phyloP scores from a whole-genome alignment of 2,888 invertebrate genomes.

The Cephus rjabovi region DNA sequence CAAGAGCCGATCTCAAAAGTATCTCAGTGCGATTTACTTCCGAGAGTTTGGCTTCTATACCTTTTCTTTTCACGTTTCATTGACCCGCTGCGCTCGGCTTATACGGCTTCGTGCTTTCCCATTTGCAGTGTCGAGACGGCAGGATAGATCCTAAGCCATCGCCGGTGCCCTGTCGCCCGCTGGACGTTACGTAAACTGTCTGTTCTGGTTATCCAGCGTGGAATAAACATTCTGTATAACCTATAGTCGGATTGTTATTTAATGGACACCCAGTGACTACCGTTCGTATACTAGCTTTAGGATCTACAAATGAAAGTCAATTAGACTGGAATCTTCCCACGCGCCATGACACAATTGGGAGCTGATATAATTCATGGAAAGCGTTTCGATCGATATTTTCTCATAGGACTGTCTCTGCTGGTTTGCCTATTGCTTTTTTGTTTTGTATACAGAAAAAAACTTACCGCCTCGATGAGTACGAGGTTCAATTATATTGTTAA shows the following conservation, averaged over 20 bases:
- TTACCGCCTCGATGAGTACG: too few species aligned
- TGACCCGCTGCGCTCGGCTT: slow-evolving; percentile 35
- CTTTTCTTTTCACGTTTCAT: slow-evolving; percentile 36
- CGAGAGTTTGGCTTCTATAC: slow-evolving; percentile 30
- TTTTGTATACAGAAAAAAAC: neutral
- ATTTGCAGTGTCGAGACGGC: slow-evolving; percentile 1
- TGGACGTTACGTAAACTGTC: neutral
- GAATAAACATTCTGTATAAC: neutral
- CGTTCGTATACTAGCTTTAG: neutral
- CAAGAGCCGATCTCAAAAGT: slow-evolving; percentile 10
- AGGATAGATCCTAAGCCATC: neutral
- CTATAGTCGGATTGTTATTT: neutral
- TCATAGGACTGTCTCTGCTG: neutral
- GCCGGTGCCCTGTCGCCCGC: neutral
- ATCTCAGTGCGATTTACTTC: slow-evolving; percentile 30
- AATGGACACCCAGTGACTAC: neutral
- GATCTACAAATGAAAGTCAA: neutral
- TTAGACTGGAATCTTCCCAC: neutral
- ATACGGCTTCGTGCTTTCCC: slow-evolving; percentile 37
- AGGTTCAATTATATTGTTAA: too few species aligned
- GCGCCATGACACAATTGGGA: neutral
- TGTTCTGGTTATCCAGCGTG: neutral
- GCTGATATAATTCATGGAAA: neutral
- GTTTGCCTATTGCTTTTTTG: neutral
- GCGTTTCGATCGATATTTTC: neutral